Evolutionary conservation across 2,888 invertebrate genomes (phyloP).

Genomic region (Himalopsyche anomala): DNA sequence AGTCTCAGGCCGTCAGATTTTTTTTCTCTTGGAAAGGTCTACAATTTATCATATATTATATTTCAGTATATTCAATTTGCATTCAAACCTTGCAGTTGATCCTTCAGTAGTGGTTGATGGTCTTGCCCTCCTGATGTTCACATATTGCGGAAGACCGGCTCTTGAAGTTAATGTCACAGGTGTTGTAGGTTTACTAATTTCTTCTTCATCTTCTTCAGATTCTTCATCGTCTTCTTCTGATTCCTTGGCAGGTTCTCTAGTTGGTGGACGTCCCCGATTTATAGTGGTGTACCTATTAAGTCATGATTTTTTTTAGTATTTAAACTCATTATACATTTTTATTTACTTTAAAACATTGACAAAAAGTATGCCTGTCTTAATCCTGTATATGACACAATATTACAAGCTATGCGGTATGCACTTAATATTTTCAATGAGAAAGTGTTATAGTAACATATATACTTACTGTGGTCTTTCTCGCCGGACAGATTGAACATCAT

Average conservation of each 20-base stretch:
- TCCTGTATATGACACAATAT: too few relatives aligned
- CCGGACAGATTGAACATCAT: constrained; percentile 70
- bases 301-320: too few relatives aligned
- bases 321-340: too few relatives aligned
- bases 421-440: too few relatives aligned
- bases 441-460: too few relatives aligned
- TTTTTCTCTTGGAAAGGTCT: too few relatives aligned
- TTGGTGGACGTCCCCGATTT: constrained; percentile 78
- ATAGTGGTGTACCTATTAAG: constrained; percentile 77
- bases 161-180: constrained; percentile 70
- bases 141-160: constrained; percentile 80
- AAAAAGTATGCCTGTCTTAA: too few relatives aligned
- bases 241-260: constrained; percentile 68
- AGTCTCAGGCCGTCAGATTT: too few relatives aligned
- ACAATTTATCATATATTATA: too few relatives aligned
- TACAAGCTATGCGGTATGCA: too few relatives aligned
- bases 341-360: too few relatives aligned
- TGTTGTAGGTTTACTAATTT: constrained; percentile 68
- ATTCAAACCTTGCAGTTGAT: constrained; percentile 56
- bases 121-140: constrained; percentile 82
- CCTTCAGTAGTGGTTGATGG: constrained; percentile 71
- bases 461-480: constrained; percentile 77
- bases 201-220: constrained; percentile 66
- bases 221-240: constrained; percentile 69
- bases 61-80: not conserved